Conservation (phyloP, 2,113 vertebrate genomes). For the Origma solitaria region DNA sequence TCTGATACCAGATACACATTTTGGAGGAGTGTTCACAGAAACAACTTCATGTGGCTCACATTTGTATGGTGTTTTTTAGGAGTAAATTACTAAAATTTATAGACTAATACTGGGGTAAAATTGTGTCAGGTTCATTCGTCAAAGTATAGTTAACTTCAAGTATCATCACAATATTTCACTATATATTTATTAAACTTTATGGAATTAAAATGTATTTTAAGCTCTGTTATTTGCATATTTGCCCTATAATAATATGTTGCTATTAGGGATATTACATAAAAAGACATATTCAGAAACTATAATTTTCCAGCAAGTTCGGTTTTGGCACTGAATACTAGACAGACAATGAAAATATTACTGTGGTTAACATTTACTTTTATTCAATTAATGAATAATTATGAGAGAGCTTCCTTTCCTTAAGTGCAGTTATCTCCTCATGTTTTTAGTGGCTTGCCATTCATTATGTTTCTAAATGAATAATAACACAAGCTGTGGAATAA, state of each 20-base stretch:
- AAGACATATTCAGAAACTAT: background rate
- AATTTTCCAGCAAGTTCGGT: background rate
- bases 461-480: slow-evolving; percentile 43
- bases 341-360: slow-evolving; percentile 22
- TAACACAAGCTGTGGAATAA: slow-evolving; percentile 1
- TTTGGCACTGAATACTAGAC: background rate
- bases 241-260: background rate
- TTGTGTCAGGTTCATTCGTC: background rate
- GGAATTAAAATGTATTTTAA: slow-evolving; percentile 17
- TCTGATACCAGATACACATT: background rate
- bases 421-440: slow-evolving; percentile 10
- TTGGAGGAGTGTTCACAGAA: background rate
- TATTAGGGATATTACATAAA: background rate
- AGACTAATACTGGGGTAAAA: background rate
- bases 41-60: background rate
- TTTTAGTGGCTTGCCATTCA: slow-evolving; percentile 46
- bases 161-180: background rate
- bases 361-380: slow-evolving; percentile 38
- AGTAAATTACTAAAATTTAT: background rate
- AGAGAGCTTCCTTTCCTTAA: slow-evolving; percentile 36
- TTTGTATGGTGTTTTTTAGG: background rate
- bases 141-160: background rate
- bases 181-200: background rate
- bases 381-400: slow-evolving; percentile 65
- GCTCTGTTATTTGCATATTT: background rate